Base-by-base conservation (phyloP, 2,113 vertebrate genomes). In the Oncorhynchus kisutch region DNA sequence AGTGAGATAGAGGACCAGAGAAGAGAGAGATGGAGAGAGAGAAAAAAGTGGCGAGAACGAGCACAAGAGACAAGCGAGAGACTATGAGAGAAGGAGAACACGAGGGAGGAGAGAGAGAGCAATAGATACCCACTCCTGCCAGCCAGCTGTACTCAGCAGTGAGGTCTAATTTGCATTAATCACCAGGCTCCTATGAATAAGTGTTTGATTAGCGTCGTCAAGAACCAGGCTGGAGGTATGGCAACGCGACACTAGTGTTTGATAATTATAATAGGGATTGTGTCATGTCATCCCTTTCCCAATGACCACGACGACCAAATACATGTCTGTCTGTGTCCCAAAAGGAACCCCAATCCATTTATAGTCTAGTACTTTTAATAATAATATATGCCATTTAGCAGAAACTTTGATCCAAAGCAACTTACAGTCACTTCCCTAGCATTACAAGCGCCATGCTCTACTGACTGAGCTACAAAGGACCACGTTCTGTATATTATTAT, bases 111-210 rank as follows among this genome's bases (percentile, higher is more conserved):
- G 29, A 31, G 5, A 31, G 24, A 66, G 65, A 67, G 65, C 25
- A 65, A 25, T 13, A 65, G 24, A 25, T 29, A 67, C 65, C 13
- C 65, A 67, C 25, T 67, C 25, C 29, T 67, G n/a, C 51, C 74
- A 72, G 75, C 73, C 83, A 82, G 74, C 81, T 67, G 34, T 75
- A 69, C 68, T 69, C 45, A 68, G 71, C 71, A 27, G 71, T 71
- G n/a, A 81, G 74, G 84, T 83, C 84, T 87, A 87, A 89, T 90
- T 88, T 88, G 85, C 89, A 90, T 89, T 86, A 87, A 88, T 90
- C 78, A 89, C 70, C 75, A 48, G 29, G 77, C 18, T 20, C 80
- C 88, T 90, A 81, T 85, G 80, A 90, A 90, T 89, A 90, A 87
- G 88, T 82, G 71, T 86, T 84, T 86, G 80, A 86, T 76, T 72